Evolutionary conservation across 1,140 invertebrate genomes (phyloP), one percentile per base, ranked within the genome.

Genomic region (Drosophila tropicalis): DNA sequence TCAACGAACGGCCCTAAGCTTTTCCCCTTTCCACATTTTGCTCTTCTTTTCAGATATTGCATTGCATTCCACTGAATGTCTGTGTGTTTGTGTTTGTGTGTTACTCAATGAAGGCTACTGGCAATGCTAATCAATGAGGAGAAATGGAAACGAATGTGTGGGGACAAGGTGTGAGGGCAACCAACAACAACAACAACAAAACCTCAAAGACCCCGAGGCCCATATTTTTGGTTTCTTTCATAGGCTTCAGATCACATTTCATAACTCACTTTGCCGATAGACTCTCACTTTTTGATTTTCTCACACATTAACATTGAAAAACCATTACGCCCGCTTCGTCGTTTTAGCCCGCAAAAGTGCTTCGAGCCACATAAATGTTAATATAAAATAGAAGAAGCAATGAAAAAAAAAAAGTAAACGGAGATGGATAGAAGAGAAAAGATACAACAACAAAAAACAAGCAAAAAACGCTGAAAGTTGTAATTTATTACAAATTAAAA

Each of bases 401-500:
- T 9, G 44, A 19, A 17, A 15, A 36, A 15, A 36, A 9, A 36
- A 12, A 36, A 39, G 17, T 9, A 47, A 19, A 17, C 6, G 15
- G 44, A 17, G 44, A 22, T 9, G 17, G 44, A 13, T 2, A 19
- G 17, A 3, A 51, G 17, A 9, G 36, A 13, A 13, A 13, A 19
- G 44, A 7, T 63, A 44, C 36, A 41, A 10, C 22, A 39, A 67
- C 34, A 32, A 63, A 68, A 63, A 67, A 75, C 70, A 67, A 67
- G 70, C 70, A 67, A 74, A 61, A 70, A 56, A 61, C 67, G 60
- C 57, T 75, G 76, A 78, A 78, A 79, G 68, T 67, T 71, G 67
- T 79, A 72, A 76, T 79, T 79, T 79, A 79, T 76, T 79, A 76
- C 76, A 76, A 79, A 79, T 79, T 79, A 79, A 79, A 76, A 79